These are phyloP conservation scores for Halotydeus destructor DNA, from an alignment of 1,140 invertebrate species.

Conservation along the genomic window DNA sequence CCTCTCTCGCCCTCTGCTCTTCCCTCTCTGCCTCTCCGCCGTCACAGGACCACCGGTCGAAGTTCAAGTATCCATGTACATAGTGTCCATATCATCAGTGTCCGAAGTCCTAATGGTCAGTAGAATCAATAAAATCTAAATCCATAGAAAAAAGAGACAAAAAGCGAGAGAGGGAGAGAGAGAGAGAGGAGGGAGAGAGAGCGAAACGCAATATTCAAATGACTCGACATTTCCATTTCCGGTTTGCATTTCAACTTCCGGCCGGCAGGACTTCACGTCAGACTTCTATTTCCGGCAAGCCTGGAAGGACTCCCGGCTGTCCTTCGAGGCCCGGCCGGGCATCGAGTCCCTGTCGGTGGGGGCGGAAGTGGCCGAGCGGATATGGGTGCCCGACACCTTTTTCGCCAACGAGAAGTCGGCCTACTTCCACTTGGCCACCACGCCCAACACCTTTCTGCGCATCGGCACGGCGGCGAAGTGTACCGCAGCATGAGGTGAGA, in stretches of 20 bases:
- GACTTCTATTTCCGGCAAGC: conserved; percentile 97
- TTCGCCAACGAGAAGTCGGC: conserved; percentile 95
- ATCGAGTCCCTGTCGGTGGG: conserved; percentile 29
- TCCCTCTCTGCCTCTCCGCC: too few species aligned
- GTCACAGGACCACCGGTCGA: conserved; percentile 84
- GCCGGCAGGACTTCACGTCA: conserved; percentile 83
- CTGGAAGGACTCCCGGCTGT: conserved; percentile 66
- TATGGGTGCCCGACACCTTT: conserved; percentile 77
- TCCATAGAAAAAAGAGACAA: too few species aligned
- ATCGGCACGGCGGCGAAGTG: conserved; percentile 79
- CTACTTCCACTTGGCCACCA: conserved; percentile 92
- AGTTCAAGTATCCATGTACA: conserved; percentile 92
- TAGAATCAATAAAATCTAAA: conserved; percentile 32
- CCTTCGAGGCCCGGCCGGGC: conserved; percentile 25
- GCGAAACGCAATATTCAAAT: neutral
- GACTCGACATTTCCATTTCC: neutral
- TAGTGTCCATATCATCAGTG: conserved; percentile 92
- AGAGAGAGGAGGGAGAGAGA: neutral
- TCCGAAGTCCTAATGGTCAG: conserved; percentile 99
- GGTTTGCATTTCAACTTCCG: too few species aligned
- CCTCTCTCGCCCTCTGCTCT: too few species aligned
- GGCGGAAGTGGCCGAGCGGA: conserved; percentile 30
- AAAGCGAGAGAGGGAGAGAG: too few species aligned
- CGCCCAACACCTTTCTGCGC: conserved; percentile 87
- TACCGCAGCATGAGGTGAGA: conserved; percentile 81